Base-by-base conservation (phyloP, 92 coral and sea anemone genomes). In the Epizoanthus stellaris region DNA sequence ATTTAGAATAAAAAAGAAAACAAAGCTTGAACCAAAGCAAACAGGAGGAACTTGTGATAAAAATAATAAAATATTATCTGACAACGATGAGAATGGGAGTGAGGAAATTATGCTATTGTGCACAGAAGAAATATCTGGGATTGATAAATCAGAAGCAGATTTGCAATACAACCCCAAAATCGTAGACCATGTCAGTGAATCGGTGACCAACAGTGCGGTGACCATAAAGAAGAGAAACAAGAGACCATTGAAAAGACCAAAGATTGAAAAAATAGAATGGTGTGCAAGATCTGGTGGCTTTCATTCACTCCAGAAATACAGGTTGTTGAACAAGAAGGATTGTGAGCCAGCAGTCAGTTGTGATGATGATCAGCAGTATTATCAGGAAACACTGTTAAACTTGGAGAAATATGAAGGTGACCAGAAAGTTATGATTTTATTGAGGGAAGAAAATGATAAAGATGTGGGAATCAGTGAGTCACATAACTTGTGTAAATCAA, bases 1-100 rank as follows among this genome's bases (percentile, higher is more conserved):
- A 82, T 94, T 94, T 75, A 91, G 93, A 80, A 91, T 94, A 34
- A 94, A 94, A 86, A 91, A 94, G 84, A 90, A 86, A 52, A 87
- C 84, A 63, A 85, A 81, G 25, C 54, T 40, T 45, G 42, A 83
- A 76, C 16, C 82, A 75, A 67, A 65, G 12, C 62, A 73, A 60
- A 13, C 62, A 20, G 80, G 61, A 40, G 69, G 61, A 70, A 65
- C 17, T 9, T 59, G 65, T n/a, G 16, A 19, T 8, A 52, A n/a
- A 72, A 74, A 9, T 12, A 23, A 20, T 12, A 76, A 53, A 16
- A 70, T 59, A 10, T n/a, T 52, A 34, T 16, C 14, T 21, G 83
- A 17, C 9, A 59, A 19, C 59, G 56, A n/a, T 77, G 70, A 59
- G 17, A 72, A 23, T 57, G 38, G 13, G 4, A 47, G 23, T 75